Conservation (phyloP, 2,113 vertebrate species). For the Mesoclemmys tuberculata region DNA sequence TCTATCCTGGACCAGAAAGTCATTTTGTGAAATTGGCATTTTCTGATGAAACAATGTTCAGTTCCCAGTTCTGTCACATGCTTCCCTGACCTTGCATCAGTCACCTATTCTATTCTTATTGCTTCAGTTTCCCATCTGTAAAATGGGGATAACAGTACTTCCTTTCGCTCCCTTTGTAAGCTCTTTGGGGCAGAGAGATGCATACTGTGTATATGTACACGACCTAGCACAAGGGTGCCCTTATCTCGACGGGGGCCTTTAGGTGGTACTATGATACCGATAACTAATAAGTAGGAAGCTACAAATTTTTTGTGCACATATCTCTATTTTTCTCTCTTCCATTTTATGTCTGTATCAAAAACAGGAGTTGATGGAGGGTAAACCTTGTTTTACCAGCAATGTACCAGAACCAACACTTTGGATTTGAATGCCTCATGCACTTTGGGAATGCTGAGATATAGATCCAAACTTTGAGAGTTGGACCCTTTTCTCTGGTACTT, state of each 20-base stretch:
- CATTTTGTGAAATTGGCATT: not conserved
- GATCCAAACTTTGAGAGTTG: not conserved
- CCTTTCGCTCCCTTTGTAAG: not conserved
- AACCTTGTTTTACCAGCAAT: not conserved
- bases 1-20: not conserved
- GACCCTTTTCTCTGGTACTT: not conserved
- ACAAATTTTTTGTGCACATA: not conserved
- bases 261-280: not conserved
- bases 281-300: not conserved
- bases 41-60: not conserved
- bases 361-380: not conserved
- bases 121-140: not conserved
- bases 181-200: not conserved
- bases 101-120: too few species aligned
- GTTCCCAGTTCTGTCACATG: not conserved
- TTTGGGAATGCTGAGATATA: not conserved
- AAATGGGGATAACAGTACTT: not conserved
- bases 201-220: not conserved
- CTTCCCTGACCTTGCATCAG: too few species aligned
- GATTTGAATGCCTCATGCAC: not conserved
- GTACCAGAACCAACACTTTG: not conserved
- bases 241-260: not conserved
- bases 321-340: not conserved
- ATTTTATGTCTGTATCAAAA: not conserved
- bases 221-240: not conserved